Evolutionary conservation across 2,797 vertebrate species (phyloP).

Genomic region (Thaleichthys pacificus): DNA sequence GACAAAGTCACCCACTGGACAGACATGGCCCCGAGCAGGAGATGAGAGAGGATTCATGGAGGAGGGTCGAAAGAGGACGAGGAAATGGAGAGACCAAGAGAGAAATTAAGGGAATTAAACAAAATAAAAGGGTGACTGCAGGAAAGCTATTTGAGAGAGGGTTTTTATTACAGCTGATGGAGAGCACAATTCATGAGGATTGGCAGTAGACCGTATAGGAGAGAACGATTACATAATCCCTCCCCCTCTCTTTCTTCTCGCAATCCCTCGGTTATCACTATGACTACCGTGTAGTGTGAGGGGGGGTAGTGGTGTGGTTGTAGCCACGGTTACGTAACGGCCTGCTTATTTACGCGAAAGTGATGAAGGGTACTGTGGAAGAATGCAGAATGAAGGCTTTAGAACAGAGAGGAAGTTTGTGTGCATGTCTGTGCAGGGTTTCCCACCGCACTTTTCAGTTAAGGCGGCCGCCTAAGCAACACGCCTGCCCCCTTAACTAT

Average conservation of each 20-base stretch:
- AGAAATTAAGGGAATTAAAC: background rate
- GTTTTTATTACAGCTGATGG: conserved; percentile 17
- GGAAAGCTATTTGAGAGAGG: background rate
- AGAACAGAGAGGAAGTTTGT: background rate
- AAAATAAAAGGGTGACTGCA: background rate
- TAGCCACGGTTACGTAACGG: conserved; percentile 55
- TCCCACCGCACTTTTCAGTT: too few relatives aligned
- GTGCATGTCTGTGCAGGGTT: conserved; percentile 14
- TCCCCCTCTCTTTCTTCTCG: conserved; percentile 32
- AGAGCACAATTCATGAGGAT: conserved; percentile 31
- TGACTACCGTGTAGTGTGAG: conserved; percentile 4
- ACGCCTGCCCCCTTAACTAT: too few relatives aligned
- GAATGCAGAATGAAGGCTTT: conserved; percentile 30
- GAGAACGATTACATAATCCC: conserved; percentile 55
- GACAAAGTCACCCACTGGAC: background rate
- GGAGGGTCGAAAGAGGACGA: background rate
- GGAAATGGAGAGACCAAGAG: conserved; percentile 29
- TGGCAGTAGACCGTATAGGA: conserved; percentile 49
- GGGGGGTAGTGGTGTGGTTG: background rate
- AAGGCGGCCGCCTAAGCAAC: too few relatives aligned
- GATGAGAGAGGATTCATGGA: background rate
- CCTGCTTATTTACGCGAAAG: conserved; percentile 50
- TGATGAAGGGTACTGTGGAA: conserved; percentile 35
- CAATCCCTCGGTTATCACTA: conserved; percentile 14
- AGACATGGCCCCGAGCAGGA: background rate